These are phyloP conservation scores for Gracilinanus agilis DNA, from an alignment of 2,113 vertebrate species.

Conservation along the genomic window DNA sequence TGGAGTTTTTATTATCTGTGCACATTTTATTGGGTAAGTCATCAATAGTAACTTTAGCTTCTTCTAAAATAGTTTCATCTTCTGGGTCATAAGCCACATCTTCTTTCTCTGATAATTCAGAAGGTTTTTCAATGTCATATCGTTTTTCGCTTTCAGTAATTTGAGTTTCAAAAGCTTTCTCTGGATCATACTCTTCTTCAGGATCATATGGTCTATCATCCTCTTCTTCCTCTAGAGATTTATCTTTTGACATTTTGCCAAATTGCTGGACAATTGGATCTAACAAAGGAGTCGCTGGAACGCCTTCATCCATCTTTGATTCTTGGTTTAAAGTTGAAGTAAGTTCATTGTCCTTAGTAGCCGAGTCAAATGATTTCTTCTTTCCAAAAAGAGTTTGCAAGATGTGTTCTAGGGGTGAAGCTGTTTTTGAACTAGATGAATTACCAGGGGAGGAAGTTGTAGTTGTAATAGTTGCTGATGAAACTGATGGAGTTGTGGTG, in stretches of 20 bases:
- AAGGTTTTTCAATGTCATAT: conserved; percentile 70
- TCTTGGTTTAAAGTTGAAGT: conserved; percentile 64
- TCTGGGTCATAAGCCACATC: conserved; percentile 97
- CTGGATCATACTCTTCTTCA: conserved; percentile 94
- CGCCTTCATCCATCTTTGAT: conserved; percentile 76
- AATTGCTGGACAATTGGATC: conserved; percentile 97
- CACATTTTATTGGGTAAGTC: conserved; percentile 85
- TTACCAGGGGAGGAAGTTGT: conserved; percentile 25
- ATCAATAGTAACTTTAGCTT: conserved; percentile 89
- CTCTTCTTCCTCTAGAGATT: conserved; percentile 87
- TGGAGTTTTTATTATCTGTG: conserved; percentile 68
- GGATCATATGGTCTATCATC: conserved; percentile 96
- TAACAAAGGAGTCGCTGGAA: conserved; percentile 83
- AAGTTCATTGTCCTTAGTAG: conserved; percentile 83
- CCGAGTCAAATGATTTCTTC: conserved; percentile 85
- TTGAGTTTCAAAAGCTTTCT: conserved; percentile 82
- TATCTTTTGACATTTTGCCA: conserved; percentile 92
- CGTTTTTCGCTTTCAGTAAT: conserved; percentile 72
- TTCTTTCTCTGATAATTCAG: conserved; percentile 80
- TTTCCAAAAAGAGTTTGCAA: conserved; percentile 92
- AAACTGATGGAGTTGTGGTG: not conserved
- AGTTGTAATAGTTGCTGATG: conserved; percentile 61
- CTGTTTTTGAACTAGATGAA: conserved; percentile 74
- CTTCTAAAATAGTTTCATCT: conserved; percentile 95
- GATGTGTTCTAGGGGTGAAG: conserved; percentile 92